Percentiles rank a stretch among this genome's conserved stretches.
phyloP scores from a whole-genome alignment of 1,140 invertebrate genomes.

The Melipona quadrifasciata region DNA sequence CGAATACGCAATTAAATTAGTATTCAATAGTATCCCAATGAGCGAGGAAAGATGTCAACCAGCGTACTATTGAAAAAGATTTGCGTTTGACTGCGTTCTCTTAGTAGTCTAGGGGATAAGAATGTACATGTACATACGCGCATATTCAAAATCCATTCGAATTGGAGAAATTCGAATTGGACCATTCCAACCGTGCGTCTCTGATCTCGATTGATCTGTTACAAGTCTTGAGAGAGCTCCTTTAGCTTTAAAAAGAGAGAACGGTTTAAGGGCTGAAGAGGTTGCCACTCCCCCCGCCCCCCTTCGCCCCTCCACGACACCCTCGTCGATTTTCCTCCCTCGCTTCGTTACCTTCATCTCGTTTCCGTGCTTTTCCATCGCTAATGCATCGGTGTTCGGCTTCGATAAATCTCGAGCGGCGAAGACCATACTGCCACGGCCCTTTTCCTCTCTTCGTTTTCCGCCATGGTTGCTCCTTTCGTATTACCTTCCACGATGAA shows the following conservation, averaged over 20 bases:
- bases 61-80: neutral
- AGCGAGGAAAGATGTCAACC: neutral
- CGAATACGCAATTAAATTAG: conserved; percentile 18
- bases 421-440: conserved; percentile 56
- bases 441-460: conserved; percentile 31
- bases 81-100: neutral
- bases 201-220: conserved; percentile 76
- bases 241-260: conserved; percentile 39
- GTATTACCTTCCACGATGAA: conserved; percentile 66
- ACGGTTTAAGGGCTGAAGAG: conserved; percentile 47
- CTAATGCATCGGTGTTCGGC: conserved; percentile 73
- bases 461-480: conserved; percentile 48
- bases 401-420: conserved; percentile 70
- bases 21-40: conserved; percentile 20
- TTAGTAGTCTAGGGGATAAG: neutral
- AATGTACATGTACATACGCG: neutral
- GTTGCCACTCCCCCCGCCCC: neutral
- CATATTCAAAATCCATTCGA: neutral
- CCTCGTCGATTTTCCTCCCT: conserved; percentile 65
- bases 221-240: conserved; percentile 62
- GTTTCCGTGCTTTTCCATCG: conserved; percentile 69
- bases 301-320: conserved; percentile 24
- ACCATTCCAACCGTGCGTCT: neutral
- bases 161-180: neutral
- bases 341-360: conserved; percentile 71